Base-by-base conservation (phyloP, 2,113 vertebrate genomes). In the Trinectes maculatus region DNA sequence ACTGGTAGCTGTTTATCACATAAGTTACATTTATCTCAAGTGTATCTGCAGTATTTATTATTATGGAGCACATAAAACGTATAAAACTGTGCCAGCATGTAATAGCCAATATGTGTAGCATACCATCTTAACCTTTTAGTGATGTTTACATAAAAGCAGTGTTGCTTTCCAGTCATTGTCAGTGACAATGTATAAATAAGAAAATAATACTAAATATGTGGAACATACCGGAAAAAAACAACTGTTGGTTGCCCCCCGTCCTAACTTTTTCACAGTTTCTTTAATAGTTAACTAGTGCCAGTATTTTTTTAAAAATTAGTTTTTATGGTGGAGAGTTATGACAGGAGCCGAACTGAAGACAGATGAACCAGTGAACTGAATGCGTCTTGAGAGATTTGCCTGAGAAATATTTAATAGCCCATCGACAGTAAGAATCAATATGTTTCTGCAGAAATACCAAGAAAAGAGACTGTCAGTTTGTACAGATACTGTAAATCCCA, bases 361-460 rank as follows among this genome's bases (percentile, higher is more conserved):
- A 25, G 31, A 49, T 57, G 49, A 21, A 24, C 58, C 65, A 56
- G 55, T 58, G 60, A 73, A 55, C 40, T 40, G 31, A 51, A 72
- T 47, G 15, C 44, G 13, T 47, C 63, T 16, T 7, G 0, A 24
- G 66, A 71, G 19, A 52, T 39, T 18, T 0, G 10, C 46, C 70
- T 79, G 33, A 83, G 60, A 76, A 73, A 73, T 83, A 74, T 74
- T 71, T 68, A 56, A 87, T 70, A 66, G 59, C 59, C 15, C 52
- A 42, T 37, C n/a, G 59, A 44, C 55, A 51, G 37, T 67, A 65
- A 61, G 53, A 63, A 77, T 81, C 80, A 37, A 82, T 87, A 69
- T 60, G 33, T 79, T 58, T 77, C 56, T 53, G 19, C 43, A 40
- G 46, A 51, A 43, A 55, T 24, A 59, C 37, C 22, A 57, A 36